phyloP scores from a whole-genome alignment of 2,113 vertebrate species.

The Perca fluviatilis region DNA sequence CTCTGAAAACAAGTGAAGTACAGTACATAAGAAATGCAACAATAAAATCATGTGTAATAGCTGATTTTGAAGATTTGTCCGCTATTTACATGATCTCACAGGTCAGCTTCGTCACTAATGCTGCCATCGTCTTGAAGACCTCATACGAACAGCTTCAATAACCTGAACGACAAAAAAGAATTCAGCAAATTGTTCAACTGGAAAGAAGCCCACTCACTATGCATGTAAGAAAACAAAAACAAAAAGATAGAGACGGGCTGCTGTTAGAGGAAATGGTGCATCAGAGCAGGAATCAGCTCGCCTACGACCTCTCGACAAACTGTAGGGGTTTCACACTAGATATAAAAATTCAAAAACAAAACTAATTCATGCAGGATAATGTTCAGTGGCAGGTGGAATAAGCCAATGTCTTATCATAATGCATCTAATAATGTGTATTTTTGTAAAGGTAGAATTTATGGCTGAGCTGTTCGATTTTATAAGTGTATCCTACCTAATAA shows the following conservation, averaged over 20 bases:
- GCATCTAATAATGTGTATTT: not conserved
- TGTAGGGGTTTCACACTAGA: too few species aligned
- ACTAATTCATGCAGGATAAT: too few species aligned
- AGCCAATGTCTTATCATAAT: not conserved
- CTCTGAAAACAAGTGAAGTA: not conserved
- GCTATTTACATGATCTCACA: not conserved
- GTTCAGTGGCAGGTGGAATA: not conserved
- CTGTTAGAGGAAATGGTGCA: slow-evolving; percentile 35
- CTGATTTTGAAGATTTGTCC: not conserved
- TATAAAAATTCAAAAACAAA: not conserved
- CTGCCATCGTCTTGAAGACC: slow-evolving; percentile 15
- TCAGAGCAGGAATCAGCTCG: not conserved
- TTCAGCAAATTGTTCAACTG: not conserved
- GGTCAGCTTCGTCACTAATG: not conserved
- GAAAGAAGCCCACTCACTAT: not conserved
- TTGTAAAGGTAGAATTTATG: too few species aligned
- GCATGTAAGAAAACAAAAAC: too few species aligned
- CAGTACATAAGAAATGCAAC: not conserved
- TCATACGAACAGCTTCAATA: not conserved
- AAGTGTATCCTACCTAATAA: not conserved
- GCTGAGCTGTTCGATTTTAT: not conserved
- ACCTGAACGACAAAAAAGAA: slow-evolving; percentile 43
- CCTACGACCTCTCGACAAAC: not conserved
- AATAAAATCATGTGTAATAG: not conserved
- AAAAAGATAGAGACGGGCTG: not conserved